Conservation (phyloP, 2,888 invertebrate species). For the Aphodius granarius region DNA sequence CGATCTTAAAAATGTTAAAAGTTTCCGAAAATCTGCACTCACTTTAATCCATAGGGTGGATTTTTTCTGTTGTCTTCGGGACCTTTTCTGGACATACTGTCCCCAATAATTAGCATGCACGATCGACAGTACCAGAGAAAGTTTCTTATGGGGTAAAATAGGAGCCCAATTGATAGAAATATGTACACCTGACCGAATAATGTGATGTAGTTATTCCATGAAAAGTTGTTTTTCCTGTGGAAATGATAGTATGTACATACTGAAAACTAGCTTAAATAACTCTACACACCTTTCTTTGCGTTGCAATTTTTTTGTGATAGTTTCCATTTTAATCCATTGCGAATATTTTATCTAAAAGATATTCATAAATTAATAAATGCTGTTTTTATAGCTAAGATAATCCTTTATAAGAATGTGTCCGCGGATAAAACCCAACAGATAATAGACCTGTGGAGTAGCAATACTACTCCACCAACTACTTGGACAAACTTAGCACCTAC, state of each 20-base stretch:
- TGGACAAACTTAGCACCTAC: too few species aligned
- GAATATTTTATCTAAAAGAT: not conserved
- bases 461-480: too few species aligned
- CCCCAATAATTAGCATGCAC: not conserved
- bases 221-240: too few species aligned
- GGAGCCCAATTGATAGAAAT: not conserved
- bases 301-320: not conserved
- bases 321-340: not conserved
- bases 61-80: not conserved
- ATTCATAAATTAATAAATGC: too few species aligned
- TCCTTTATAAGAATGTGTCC: too few species aligned
- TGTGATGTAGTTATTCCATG: not conserved
- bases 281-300: not conserved
- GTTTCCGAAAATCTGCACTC: not conserved
- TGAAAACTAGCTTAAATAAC: not conserved
- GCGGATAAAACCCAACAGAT: too few species aligned
- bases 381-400: too few species aligned
- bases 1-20: not conserved
- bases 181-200: not conserved
- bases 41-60: not conserved
- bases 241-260: not conserved
- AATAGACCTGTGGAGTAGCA: too few species aligned
- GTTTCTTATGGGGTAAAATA: not conserved
- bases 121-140: not conserved
- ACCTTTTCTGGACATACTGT: not conserved